Base-by-base conservation (phyloP, 2,888 invertebrate species). In the Hirtodrosophila confusa region DNA sequence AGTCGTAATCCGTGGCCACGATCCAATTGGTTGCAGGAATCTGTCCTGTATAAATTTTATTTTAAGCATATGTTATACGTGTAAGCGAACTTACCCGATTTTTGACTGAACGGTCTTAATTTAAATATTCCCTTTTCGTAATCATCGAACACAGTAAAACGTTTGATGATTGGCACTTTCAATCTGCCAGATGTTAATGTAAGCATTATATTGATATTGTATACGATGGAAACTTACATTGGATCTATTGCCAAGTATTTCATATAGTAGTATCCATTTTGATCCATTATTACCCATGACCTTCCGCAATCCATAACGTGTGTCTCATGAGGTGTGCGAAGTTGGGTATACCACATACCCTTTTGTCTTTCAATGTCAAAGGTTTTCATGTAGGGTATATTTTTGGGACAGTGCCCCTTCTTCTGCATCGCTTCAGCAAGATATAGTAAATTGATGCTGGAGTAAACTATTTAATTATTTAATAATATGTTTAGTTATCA, bases 1-100 rank as follows among this genome's bases (percentile, higher is more conserved):
- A 23, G 0, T 3, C 31, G 23, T 56, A 56, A 9, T 56, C 56
- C 4, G 56, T 56, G 9, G 11, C 33, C n/a, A 40, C 11, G 7
- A 49, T 27, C 49, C 49, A 49, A 39, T 39, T 24, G 49, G 23
- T 45, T 45, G 6, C 4, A 45, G 33, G 6, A 35, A 17, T 17
- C 17, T 17, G 17, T 17, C 17, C 17, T 17, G 17, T 17, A 17
- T 17, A 17, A 17, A 17, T 1, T 17, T 17, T 17, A 17, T 17
- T 17, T 17, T 17, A 17, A 17, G 17, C 17, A 17, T 17, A 17
- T 17, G 2, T 17, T 17, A 17, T 17, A 17, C 17, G 17, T 17
- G 1, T 8, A 8, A 9, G 10, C 9, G 4, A 10, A 10, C 35
- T 35, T 35, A 35, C 35, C 10, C 7, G 3, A 4, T 4, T 4